Base-by-base conservation (phyloP, 2,888 invertebrate genomes). In the Eristalis arbustorum region DNA sequence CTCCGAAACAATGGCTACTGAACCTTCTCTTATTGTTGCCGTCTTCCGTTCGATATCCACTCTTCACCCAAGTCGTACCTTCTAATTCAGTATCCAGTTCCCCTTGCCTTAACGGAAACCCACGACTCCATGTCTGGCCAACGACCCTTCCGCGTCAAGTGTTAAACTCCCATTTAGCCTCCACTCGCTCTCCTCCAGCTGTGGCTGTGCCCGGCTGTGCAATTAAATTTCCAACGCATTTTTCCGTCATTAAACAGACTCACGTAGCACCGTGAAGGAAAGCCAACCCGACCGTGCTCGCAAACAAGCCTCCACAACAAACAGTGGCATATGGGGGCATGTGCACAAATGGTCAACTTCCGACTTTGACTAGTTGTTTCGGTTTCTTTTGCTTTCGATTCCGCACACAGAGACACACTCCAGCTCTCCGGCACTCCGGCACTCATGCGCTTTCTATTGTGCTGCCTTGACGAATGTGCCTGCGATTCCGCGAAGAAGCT, bases 291-390 rank as follows among this genome's bases (percentile, higher is more conserved):
- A 40, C 40, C 28, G 56, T 64, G 77, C 77, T 83, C 78, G 74
- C 40, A 74, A 83, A 75, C 57, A 71, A 62, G 74, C 66, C 74
- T 67, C 61, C 40, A 56, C 61, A 59, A 37, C 71, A 78, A 75
- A 82, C 74, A 68, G 83, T 87, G 85, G 83, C 83, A 66, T 83
- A 83, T 83, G 81, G 73, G 37, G 72, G 69, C 31, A 42, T 82
- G 56, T 22, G 40, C 72, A 73, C 59, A 73, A 85, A 82, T 85
- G 77, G 82, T 42, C 63, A 67, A 87, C 85, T 87, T 87, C 85
- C 85, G 85, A 87, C 56, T 87, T 57, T 71, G 3, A 64, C 59
- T 57, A 13, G 67, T 74, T 80, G 84, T 59, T 49, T 63, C 62
- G 22, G 59, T 18, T 56, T 67, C 67, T 23, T 28, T 49, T 34